Evolutionary conservation across 1,140 invertebrate species (phyloP).

Genomic region (Heliconius eleuchia): DNA sequence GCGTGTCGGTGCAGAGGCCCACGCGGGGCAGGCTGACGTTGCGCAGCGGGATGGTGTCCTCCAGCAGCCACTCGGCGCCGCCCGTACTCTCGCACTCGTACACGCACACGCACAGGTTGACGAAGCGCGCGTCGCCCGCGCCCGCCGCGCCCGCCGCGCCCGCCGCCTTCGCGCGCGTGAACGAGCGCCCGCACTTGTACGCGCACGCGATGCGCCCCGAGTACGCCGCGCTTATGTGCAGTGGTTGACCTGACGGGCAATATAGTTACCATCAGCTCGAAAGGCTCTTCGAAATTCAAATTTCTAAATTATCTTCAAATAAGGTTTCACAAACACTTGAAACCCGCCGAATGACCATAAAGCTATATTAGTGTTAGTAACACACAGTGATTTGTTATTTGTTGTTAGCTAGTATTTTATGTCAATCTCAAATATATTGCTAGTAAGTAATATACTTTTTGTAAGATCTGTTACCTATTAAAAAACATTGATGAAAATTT

Average conservation of each 20-base stretch:
- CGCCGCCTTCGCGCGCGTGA: constrained; percentile 85
- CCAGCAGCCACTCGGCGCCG: constrained; percentile 98
- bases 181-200: constrained; percentile 94
- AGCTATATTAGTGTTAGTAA: no score
- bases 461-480: no score
- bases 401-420: no score
- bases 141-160: neutral
- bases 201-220: constrained; percentile 98
- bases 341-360: no score
- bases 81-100: constrained; percentile 99
- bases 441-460: no score
- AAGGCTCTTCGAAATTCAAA: no score
- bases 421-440: no score
- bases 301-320: no score
- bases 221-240: constrained; percentile 98
- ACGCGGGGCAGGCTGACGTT: constrained; percentile 93
- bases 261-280: neutral
- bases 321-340: no score
- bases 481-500: no score
- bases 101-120: constrained; percentile 97
- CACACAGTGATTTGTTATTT: no score
- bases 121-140: constrained; percentile 89
- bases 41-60: constrained; percentile 96
- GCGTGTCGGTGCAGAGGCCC: constrained; percentile 86
- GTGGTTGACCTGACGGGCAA: constrained; percentile 85